phyloP scores from a whole-genome alignment of 2,113 vertebrate genomes.

The Corythoichthys intestinalis region DNA sequence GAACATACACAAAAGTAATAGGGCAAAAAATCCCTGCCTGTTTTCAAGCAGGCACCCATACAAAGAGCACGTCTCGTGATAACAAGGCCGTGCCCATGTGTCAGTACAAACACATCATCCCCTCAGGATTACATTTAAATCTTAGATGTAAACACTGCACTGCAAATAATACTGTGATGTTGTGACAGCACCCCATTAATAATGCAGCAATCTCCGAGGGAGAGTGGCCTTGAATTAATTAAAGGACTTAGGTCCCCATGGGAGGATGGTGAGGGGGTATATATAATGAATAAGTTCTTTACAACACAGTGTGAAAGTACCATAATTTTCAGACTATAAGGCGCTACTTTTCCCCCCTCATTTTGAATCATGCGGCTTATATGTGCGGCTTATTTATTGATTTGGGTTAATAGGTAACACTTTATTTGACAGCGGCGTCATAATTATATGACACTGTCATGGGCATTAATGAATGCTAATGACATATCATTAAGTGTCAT shows the following conservation, averaged over 20 bases:
- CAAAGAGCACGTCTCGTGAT: conserved; percentile 55
- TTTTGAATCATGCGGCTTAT: too few species aligned
- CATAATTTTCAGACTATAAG: too few species aligned
- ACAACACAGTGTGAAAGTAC: background rate
- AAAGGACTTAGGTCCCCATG: conserved; percentile 41
- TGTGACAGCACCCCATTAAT: conserved; percentile 49
- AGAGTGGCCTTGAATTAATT: conserved; percentile 60
- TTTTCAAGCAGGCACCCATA: conserved; percentile 43
- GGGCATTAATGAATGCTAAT: too few species aligned
- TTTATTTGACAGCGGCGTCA: too few species aligned
- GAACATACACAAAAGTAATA: background rate
- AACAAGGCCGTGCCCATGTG: conserved; percentile 36
- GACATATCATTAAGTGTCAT: too few species aligned
- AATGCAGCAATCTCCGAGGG: conserved; percentile 57
- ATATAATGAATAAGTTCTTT: conserved; percentile 11
- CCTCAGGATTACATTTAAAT: conserved; percentile 61
- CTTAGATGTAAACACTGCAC: conserved; percentile 58
- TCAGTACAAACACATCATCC: conserved; percentile 55
- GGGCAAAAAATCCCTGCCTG: background rate
- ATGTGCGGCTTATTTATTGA: too few species aligned
- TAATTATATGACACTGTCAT: too few species aligned
- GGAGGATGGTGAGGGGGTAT: conserved; percentile 19
- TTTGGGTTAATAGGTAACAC: too few species aligned
- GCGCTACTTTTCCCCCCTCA: too few species aligned
- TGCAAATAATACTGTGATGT: conserved; percentile 60